Evolutionary conservation across 64 coral and sea anemone genomes (phyloP).

Genomic region (Actinia equina): DNA sequence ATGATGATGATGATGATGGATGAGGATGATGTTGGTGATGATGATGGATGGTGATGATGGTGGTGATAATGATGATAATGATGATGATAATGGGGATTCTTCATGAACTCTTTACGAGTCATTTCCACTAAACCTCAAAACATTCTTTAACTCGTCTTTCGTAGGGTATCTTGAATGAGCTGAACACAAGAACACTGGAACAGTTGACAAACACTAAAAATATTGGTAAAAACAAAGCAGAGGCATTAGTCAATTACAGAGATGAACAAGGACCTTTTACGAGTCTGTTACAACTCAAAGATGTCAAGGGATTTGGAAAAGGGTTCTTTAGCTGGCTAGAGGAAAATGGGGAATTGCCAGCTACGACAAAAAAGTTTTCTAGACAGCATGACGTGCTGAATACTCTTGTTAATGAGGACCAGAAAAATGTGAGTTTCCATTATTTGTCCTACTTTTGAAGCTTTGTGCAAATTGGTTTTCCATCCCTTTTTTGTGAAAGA

Average conservation of each 20-base stretch:
- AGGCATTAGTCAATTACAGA: constrained; percentile 28
- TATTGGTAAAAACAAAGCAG: constrained; percentile 58
- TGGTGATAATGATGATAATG: too few species aligned
- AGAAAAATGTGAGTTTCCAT: constrained; percentile 12
- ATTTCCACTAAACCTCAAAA: too few species aligned
- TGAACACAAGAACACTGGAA: constrained; percentile 43
- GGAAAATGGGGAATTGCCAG: constrained; percentile 34
- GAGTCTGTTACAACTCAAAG: constrained; percentile 22
- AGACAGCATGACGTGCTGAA: constrained; percentile 37
- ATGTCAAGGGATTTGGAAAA: constrained; percentile 49
- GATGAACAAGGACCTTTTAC: constrained; percentile 36
- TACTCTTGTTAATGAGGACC: not conserved
- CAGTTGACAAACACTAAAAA: constrained; percentile 60
- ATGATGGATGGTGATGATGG: too few species aligned
- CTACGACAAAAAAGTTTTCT: constrained; percentile 38
- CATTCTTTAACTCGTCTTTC: not conserved
- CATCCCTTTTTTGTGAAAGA: too few species aligned
- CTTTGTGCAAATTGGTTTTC: too few species aligned
- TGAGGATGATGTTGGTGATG: too few species aligned
- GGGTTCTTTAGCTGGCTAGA: constrained; percentile 49
- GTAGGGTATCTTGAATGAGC: constrained; percentile 38
- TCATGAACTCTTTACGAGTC: too few species aligned
- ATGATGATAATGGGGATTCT: too few species aligned
- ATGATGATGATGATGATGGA: too few species aligned
- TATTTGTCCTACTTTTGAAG: too few species aligned